Evolutionary conservation across 2,113 vertebrate species (phyloP).

Genomic region (Aptenodytes forsteri): DNA sequence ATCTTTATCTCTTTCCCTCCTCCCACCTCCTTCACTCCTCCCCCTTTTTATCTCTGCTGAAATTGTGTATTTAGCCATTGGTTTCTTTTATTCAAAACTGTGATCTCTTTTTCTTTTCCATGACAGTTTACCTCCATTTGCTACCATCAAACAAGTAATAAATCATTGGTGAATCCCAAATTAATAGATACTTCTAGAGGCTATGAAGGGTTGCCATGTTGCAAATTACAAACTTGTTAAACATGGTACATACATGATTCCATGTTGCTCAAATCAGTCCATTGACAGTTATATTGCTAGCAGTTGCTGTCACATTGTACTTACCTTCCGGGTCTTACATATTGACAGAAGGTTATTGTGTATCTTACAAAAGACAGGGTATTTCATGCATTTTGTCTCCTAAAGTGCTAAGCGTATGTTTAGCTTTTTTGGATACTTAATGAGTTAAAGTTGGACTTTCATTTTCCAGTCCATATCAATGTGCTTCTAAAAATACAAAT

Average conservation of each 20-base stretch:
- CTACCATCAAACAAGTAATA: background rate
- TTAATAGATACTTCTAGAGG: background rate
- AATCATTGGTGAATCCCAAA: background rate
- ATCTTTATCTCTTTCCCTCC: slow-evolving; percentile 27
- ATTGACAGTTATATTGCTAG: background rate
- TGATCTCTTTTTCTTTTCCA: background rate
- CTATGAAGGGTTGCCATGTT: background rate
- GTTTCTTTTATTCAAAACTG: background rate
- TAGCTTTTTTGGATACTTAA: background rate
- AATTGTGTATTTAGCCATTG: background rate
- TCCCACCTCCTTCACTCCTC: background rate
- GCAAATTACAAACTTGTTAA: background rate
- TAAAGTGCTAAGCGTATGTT: background rate
- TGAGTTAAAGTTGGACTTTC: background rate
- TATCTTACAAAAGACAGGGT: background rate
- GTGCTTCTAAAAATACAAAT: background rate
- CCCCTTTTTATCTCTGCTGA: background rate
- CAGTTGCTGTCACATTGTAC: background rate
- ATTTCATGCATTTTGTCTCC: background rate
- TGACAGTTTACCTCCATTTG: background rate
- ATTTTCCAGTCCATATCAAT: background rate
- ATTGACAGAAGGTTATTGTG: background rate
- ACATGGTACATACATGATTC: background rate
- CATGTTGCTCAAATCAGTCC: background rate
- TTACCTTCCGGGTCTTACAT: background rate